Conservation (phyloP, 2,797 vertebrate species). For the Myotis vivesi region DNA sequence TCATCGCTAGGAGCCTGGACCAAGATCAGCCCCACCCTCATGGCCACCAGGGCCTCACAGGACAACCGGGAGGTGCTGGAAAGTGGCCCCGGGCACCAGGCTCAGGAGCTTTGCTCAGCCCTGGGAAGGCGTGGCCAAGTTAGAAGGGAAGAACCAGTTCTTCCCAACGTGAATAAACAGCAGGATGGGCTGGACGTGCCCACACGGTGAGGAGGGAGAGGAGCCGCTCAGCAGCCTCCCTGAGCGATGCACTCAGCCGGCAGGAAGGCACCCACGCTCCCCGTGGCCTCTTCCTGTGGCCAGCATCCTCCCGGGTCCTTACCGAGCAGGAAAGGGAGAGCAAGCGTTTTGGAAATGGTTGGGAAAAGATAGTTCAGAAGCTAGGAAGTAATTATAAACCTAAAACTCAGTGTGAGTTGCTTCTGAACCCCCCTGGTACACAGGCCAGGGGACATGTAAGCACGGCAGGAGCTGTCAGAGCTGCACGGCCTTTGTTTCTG, state of each 20-base stretch:
- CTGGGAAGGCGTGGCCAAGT: background rate
- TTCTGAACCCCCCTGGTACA: background rate
- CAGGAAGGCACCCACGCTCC: background rate
- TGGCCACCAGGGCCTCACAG: background rate
- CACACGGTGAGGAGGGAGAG: background rate
- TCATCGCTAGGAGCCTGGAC: background rate
- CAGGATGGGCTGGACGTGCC: background rate
- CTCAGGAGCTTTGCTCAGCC: background rate
- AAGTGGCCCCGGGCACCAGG: background rate
- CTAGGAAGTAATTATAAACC: background rate
- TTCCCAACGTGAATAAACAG: background rate
- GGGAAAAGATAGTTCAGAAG: background rate
- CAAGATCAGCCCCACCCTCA: background rate
- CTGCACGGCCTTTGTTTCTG: background rate
- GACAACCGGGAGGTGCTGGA: background rate
- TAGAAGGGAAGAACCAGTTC: background rate
- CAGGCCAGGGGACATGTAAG: rapidly evolving
- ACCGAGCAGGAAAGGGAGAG: rapidly evolving
- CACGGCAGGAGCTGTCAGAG: background rate
- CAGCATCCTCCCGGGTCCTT: background rate
- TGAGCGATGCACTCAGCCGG: background rate
- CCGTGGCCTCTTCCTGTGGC: rapidly evolving
- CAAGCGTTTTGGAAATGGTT: background rate
- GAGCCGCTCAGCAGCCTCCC: background rate
- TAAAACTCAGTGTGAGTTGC: background rate